A percentile compares a stretch with the other conserved stretches of the same genome.
Evolutionary conservation across 92 coral and sea anemone genomes (phyloP).

Genomic region (Muricea muricata): DNA sequence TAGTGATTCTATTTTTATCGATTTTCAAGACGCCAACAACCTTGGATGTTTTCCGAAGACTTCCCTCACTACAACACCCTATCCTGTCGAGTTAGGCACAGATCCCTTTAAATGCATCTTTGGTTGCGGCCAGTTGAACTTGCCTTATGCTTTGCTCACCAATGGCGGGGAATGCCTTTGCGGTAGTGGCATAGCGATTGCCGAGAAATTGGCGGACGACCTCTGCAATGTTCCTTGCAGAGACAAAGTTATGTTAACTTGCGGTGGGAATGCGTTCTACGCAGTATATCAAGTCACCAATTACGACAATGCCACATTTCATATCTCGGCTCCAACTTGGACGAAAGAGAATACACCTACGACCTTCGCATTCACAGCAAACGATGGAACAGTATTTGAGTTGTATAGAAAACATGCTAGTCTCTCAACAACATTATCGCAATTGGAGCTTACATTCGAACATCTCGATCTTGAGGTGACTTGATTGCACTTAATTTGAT

Average conservation of each 20-base stretch:
- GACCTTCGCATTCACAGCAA: not conserved
- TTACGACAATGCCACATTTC: not conserved
- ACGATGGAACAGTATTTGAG: not conserved
- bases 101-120: slow-evolving; percentile 1
- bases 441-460: not conserved
- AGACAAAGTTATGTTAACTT: not conserved
- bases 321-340: slow-evolving; percentile 9
- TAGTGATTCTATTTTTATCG: too few species aligned
- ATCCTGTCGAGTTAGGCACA: not conserved
- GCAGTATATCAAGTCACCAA: not conserved
- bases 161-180: slow-evolving; percentile 16
- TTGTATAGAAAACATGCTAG: not conserved
- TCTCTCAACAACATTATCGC: not conserved
- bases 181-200: not conserved
- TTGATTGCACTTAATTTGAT: too few species aligned
- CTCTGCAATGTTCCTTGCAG: slow-evolving; percentile 7
- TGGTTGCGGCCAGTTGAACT: not conserved
- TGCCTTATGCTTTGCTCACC: slow-evolving; percentile 17
- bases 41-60: slow-evolving; percentile 15
- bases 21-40: slow-evolving; percentile 9
- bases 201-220: not conserved
- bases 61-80: not conserved
- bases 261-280: slow-evolving; percentile 4
- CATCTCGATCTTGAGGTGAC: not conserved
- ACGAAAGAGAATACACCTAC: not conserved